Evolutionary conservation across 2,888 invertebrate species (phyloP).

Genomic region (Sialis fuliginosa): DNA sequence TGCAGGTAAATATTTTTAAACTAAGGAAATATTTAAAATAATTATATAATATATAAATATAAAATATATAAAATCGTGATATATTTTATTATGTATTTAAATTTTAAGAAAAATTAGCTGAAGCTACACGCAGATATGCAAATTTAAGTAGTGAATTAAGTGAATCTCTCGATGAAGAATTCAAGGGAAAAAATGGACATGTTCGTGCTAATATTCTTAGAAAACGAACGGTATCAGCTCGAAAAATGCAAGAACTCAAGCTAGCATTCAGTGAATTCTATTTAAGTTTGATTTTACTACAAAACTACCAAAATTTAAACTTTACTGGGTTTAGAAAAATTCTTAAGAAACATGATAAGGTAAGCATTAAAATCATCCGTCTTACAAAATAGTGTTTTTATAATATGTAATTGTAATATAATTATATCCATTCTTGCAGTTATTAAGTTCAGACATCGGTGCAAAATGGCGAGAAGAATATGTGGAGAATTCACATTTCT

Average conservation of each 20-base stretch:
- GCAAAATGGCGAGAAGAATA: constrained; percentile 82
- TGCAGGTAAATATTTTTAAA: constrained; percentile 41
- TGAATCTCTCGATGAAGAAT: constrained; percentile 22
- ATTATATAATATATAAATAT: no score
- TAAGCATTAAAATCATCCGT: constrained; percentile 24
- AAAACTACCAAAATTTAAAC: constrained; percentile 97
- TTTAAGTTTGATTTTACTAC: constrained; percentile 83
- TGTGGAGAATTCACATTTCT: constrained; percentile 88
- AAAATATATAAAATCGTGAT: no score
- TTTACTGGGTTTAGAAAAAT: constrained; percentile 98
- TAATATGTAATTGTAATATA: not conserved
- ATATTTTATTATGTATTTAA: not conserved
- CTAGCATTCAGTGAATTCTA: constrained; percentile 98
- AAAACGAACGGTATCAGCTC: constrained; percentile 34
- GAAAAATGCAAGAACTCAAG: constrained; percentile 85
- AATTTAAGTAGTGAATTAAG: constrained; percentile 74
- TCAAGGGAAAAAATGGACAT: constrained; percentile 19
- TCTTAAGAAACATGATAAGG: constrained; percentile 98
- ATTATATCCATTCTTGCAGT: constrained; percentile 27
- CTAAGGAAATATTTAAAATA: no score
- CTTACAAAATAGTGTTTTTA: no score
- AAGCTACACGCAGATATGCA: constrained; percentile 89
- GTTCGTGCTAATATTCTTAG: constrained; percentile 20
- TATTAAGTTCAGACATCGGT: constrained; percentile 68
- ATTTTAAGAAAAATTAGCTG: constrained; percentile 78